Percentiles rank a stretch among this genome's conserved stretches.
Evolutionary conservation across 2,888 invertebrate species (phyloP).

Genomic region (Scrobipalpa costella): DNA sequence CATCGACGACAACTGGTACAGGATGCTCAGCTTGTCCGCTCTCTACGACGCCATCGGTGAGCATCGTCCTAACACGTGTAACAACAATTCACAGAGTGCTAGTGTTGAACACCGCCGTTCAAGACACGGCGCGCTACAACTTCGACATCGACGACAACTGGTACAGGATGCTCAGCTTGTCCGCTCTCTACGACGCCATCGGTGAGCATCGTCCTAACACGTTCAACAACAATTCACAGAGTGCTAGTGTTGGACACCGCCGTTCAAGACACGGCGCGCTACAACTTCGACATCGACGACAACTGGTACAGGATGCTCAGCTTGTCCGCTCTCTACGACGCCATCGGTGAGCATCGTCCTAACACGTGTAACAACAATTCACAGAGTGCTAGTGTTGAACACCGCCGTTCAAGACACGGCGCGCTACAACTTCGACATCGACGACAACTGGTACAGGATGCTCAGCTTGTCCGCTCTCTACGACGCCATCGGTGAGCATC

Average conservation of each 20-base stretch:
- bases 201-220: no score
- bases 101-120: slow-evolving; percentile 75
- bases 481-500: slow-evolving; percentile 74
- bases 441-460: slow-evolving; percentile 86
- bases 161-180: no score
- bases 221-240: no score
- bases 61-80: no score
- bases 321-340: slow-evolving; percentile 80
- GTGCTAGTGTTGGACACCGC: slow-evolving; percentile 83
- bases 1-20: no score
- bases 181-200: no score
- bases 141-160: no score
- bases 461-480: slow-evolving; percentile 82
- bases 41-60: no score
- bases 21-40: no score
- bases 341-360: slow-evolving; percentile 63
- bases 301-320: slow-evolving; percentile 87
- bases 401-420: slow-evolving; percentile 60
- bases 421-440: slow-evolving; percentile 70
- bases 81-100: no score
- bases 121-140: no score
- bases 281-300: slow-evolving; percentile 78
- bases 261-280: slow-evolving; percentile 52
- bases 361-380: no score
- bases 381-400: not conserved